Base-by-base conservation (phyloP, 2,888 invertebrate genomes). In the Nemotelus nigrinus region DNA sequence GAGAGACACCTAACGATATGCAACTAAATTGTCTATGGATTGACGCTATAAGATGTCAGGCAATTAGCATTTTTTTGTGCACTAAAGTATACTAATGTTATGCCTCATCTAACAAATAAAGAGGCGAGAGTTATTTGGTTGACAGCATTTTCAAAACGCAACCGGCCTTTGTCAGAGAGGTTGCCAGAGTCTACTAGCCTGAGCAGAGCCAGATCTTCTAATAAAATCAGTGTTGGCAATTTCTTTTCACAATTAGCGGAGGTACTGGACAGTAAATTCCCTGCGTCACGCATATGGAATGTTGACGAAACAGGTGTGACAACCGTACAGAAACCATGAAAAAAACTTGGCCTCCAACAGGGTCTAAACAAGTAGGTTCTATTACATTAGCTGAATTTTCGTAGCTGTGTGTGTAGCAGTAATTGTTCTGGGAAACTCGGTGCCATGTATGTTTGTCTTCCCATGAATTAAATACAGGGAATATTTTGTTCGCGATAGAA, bases 391-490 rank as follows among this genome's bases (percentile, higher is more conserved):
- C 82, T 3, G 85, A 86, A 82, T 81, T 41, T 63, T 84, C 10
- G 83, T 85, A 0, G 85, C 84, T 44, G 43, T 85, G 39, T 80
- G 81, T 74, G 48, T 80, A 41, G 83, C 82, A 47, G 82, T 84
- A 43, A 81, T 79, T 79, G 84, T 83, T 43, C 76, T 74, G 43
- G 85, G 84, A 25, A 84, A 84, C 81, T 47, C 76, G 44, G 79
- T 85, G 72, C 84, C 85, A 48, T 84, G 84, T n/a, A 79, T 84
- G 43, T 83, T 86, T 75, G 77, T 85, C n/a, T 85, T 85, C 81
- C 85, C 85, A 2, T 1, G 67, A 67, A 47, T 44, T n/a, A 44
- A 64, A 48, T 75, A 4, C 10, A 25, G 41, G 39, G 39, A 50
- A 8, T 41, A 58, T 58, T 79, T 83, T 39, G 80, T 82, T 44